A percentile compares a stretch with the other conserved stretches of the same genome.
phyloP scores from a whole-genome alignment of 2,797 vertebrate species.

The Alosa sapidissima region DNA sequence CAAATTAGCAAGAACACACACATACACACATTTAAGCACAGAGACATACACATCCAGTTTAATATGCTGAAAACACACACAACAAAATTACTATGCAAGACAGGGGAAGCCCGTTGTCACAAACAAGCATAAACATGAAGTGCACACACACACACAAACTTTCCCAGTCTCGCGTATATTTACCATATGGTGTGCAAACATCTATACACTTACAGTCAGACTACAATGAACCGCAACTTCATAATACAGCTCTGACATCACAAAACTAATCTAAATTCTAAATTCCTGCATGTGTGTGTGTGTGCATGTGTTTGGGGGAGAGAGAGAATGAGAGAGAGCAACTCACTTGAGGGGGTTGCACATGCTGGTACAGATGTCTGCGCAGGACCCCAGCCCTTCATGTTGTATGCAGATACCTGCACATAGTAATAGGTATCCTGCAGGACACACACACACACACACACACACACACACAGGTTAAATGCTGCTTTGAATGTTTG shows the following conservation, averaged over 20 bases:
- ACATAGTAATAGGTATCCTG: constrained; percentile 84
- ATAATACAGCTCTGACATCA: background rate
- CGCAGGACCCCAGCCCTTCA: constrained; percentile 89
- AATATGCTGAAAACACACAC: constrained; percentile 11
- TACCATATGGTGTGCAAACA: background rate
- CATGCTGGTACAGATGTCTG: constrained; percentile 76
- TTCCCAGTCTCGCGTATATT: background rate
- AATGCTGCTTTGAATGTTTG: background rate
- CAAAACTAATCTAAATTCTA: constrained; percentile 18
- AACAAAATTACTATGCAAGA: background rate
- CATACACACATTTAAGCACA: constrained; percentile 18
- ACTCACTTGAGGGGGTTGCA: constrained; percentile 88
- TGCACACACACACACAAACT: background rate
- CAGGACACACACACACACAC: constrained; percentile 29
- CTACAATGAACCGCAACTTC: background rate
- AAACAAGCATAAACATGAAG: constrained; percentile 17
- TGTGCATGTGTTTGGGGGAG: background rate
- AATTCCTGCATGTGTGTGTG: constrained; percentile 5
- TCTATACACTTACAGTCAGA: background rate
- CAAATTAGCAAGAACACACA: constrained; percentile 73
- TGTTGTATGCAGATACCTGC: constrained; percentile 88
- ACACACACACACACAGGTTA: constrained; percentile 6
- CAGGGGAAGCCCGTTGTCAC: constrained; percentile 4
- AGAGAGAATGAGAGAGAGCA: constrained; percentile 7
- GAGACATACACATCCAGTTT: constrained; percentile 39